Conservation (phyloP, 2,888 invertebrate genomes). For the Morinoia aosen region DNA sequence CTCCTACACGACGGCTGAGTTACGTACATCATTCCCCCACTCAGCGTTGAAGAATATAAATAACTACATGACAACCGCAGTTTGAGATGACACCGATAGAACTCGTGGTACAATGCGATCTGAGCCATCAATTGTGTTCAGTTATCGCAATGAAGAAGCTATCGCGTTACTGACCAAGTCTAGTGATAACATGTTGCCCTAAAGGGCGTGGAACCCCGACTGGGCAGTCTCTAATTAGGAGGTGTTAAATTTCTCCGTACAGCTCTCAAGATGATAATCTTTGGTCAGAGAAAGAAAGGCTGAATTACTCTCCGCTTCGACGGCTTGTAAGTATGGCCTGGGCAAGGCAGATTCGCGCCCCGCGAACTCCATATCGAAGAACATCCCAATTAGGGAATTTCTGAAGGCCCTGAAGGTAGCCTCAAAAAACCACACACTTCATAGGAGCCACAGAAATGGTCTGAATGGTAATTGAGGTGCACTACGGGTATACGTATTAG, state of each 20-base stretch:
- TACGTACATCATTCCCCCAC: not conserved
- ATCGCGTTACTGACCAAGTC: conserved; percentile 33
- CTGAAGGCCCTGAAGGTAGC: not conserved
- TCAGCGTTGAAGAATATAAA: not conserved
- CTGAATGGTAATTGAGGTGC: not conserved
- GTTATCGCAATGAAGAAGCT: conserved; percentile 42
- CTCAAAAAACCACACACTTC: not conserved
- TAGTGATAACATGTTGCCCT: conserved; percentile 3
- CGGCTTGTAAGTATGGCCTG: not conserved
- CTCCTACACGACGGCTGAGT: not conserved
- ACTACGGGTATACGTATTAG: not conserved
- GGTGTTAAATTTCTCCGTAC: conserved; percentile 44
- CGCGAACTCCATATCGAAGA: not conserved
- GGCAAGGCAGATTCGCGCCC: not conserved
- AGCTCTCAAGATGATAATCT: conserved; percentile 35
- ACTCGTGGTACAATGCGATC: not conserved
- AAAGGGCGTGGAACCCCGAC: not conserved
- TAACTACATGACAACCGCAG: not conserved
- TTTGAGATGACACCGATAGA: not conserved
- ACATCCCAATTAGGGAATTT: conserved; percentile 3
- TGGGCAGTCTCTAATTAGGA: conserved; percentile 32
- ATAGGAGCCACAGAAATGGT: not conserved
- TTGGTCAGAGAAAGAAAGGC: conserved; percentile 22
- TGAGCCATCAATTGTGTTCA: not conserved
- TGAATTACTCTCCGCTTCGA: conserved; percentile 13